phyloP scores from a whole-genome alignment of 2,113 vertebrate species.

The Eptatretus burgeri region DNA sequence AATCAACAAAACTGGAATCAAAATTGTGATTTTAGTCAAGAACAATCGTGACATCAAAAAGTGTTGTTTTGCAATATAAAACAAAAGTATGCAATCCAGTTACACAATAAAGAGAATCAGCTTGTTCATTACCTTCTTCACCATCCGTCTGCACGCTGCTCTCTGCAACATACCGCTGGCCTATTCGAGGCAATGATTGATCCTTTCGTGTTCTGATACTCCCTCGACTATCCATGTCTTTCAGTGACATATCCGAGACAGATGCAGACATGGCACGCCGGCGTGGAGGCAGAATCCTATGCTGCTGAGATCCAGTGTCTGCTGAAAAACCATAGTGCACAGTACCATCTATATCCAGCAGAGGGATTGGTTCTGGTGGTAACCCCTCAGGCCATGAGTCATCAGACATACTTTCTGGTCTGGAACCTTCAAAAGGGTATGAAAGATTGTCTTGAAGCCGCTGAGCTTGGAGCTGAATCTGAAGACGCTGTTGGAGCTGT shows the following conservation, averaged over 20 bases:
- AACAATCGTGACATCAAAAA: too few species aligned
- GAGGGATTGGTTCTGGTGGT: too few species aligned
- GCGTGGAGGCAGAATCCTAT: too few species aligned
- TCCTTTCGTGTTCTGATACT: constrained; percentile 31
- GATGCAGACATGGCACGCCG: constrained; percentile 18
- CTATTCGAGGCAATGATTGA: constrained; percentile 22
- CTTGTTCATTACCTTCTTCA: constrained; percentile 25
- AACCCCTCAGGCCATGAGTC: too few species aligned
- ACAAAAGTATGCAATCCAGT: too few species aligned
- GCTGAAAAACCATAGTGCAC: too few species aligned
- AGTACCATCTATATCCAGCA: too few species aligned
- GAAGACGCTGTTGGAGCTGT: constrained; percentile 70
- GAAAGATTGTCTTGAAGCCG: constrained; percentile 56
- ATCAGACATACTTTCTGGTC: constrained; percentile 28
- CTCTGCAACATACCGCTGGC: constrained; percentile 35
- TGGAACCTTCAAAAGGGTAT: constrained; percentile 22
- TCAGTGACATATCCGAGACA: constrained; percentile 35
- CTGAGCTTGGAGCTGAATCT: constrained; percentile 71
- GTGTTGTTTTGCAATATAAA: too few species aligned
- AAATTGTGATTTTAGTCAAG: too few species aligned
- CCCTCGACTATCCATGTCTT: constrained; percentile 30
- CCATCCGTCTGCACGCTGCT: constrained; percentile 89
- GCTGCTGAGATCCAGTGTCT: too few species aligned
- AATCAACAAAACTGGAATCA: too few species aligned
- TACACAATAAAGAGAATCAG: too few species aligned